phyloP scores from a whole-genome alignment of 2,888 invertebrate species.

The Diarsia dahlii region DNA sequence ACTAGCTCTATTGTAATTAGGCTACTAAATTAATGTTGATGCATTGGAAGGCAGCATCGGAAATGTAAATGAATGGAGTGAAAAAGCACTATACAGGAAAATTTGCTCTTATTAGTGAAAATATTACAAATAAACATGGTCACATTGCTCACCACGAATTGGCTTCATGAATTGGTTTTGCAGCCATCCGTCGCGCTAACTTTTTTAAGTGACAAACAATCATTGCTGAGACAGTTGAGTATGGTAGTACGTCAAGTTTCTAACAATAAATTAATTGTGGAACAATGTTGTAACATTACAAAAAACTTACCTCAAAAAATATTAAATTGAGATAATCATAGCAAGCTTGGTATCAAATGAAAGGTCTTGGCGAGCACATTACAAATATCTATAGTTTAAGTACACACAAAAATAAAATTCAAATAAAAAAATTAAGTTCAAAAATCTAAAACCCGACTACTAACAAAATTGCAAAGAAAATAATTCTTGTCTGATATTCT shows the following conservation, averaged over 20 bases:
- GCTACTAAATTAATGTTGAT: slow-evolving; percentile 11
- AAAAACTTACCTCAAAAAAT: too few relatives aligned
- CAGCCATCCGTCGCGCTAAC: background rate
- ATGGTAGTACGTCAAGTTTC: background rate
- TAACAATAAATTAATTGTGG: background rate
- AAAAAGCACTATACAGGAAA: background rate
- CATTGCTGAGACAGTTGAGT: background rate
- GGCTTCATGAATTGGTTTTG: background rate
- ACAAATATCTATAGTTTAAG: too few relatives aligned
- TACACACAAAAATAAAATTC: too few relatives aligned
- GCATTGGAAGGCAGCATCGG: background rate
- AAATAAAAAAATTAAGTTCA: too few relatives aligned
- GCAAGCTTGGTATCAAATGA: too few relatives aligned
- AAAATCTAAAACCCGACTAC: too few relatives aligned
- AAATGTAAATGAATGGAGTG: background rate
- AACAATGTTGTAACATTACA: background rate
- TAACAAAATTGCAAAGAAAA: too few relatives aligned
- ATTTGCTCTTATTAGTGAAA: background rate
- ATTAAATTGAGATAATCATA: too few relatives aligned
- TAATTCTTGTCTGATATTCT: too few relatives aligned
- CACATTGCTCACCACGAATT: background rate
- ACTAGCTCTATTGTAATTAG: slow-evolving; percentile 24
- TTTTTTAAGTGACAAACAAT: background rate
- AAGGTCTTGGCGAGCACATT: too few relatives aligned
- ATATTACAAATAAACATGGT: background rate